Percentiles rank a stretch among this genome's conserved stretches.
Evolutionary conservation across 2,797 vertebrate genomes (phyloP).

Genomic region (Enteromius viviparus): DNA sequence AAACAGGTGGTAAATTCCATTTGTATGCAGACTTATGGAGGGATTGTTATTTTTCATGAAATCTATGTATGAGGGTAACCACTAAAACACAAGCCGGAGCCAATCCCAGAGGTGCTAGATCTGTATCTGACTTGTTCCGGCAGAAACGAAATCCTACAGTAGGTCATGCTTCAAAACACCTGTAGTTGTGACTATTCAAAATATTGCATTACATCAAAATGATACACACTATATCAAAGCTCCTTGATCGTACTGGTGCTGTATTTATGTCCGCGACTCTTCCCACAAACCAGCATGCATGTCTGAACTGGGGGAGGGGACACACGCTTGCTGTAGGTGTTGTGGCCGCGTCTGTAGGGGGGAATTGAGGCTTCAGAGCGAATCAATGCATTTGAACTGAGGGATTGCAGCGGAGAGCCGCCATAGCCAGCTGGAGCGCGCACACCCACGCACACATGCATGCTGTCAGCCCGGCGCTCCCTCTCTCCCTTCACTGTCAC

Average conservation of each 20-base stretch:
- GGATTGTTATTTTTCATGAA: background rate
- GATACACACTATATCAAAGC: background rate
- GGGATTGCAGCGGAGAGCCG: slow-evolving; percentile 66
- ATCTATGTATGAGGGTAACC: background rate
- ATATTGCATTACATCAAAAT: background rate
- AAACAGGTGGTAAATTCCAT: background rate
- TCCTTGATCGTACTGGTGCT: slow-evolving; percentile 52
- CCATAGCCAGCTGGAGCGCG: slow-evolving; percentile 48
- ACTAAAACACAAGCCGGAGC: background rate
- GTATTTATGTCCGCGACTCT: slow-evolving; percentile 30
- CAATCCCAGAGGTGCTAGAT: background rate
- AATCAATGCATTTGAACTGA: slow-evolving; percentile 67
- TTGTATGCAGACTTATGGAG: background rate
- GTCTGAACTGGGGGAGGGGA: slow-evolving; percentile 20
- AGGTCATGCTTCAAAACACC: background rate
- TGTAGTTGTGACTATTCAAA: slow-evolving; percentile 1
- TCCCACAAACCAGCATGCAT: background rate
- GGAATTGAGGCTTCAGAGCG: slow-evolving; percentile 63
- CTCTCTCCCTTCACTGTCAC: slow-evolving; percentile 53
- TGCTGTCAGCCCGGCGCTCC: slow-evolving; percentile 26
- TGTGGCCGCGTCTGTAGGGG: slow-evolving; percentile 59
- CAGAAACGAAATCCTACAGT: background rate
- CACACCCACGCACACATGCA: slow-evolving; percentile 31
- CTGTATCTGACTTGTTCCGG: background rate
- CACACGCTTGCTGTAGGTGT: slow-evolving; percentile 69